These are phyloP conservation scores for Physella acuta DNA, from an alignment of 1,140 invertebrate genomes.

Conservation along the genomic window DNA sequence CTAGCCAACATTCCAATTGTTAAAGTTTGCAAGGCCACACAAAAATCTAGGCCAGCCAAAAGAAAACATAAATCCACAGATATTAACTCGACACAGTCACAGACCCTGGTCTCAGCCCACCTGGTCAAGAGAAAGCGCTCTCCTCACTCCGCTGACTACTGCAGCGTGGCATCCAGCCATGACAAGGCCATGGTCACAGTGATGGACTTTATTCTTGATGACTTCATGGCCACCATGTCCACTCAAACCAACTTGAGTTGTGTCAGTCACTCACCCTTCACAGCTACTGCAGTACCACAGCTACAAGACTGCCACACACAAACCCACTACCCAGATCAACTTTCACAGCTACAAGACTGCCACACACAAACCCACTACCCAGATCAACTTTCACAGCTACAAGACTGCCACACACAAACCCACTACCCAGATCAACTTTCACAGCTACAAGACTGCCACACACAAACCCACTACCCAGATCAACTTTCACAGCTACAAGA, in stretches of 20 bases:
- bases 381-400: no score
- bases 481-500: no score
- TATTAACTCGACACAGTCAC: not conserved
- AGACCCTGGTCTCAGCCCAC: not conserved
- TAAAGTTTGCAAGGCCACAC: constrained; percentile 1
- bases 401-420: no score
- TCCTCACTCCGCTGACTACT: not conserved
- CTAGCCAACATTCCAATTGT: constrained; percentile 7
- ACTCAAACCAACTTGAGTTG: constrained; percentile 18
- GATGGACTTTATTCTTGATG: not conserved
- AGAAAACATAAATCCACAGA: not conserved
- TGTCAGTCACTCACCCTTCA: no score
- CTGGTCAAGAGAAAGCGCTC: not conserved
- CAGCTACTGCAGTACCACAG: not conserved
- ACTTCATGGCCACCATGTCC: constrained; percentile 7
- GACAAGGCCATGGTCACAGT: no score
- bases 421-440: no score
- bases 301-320: constrained; percentile 12
- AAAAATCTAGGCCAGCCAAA: not conserved
- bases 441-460: no score
- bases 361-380: no score
- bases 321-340: no score
- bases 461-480: no score
- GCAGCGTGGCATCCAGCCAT: not conserved
- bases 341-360: no score